phyloP scores from a whole-genome alignment of 2,113 vertebrate genomes.

The Dascyllus trimaculatus region DNA sequence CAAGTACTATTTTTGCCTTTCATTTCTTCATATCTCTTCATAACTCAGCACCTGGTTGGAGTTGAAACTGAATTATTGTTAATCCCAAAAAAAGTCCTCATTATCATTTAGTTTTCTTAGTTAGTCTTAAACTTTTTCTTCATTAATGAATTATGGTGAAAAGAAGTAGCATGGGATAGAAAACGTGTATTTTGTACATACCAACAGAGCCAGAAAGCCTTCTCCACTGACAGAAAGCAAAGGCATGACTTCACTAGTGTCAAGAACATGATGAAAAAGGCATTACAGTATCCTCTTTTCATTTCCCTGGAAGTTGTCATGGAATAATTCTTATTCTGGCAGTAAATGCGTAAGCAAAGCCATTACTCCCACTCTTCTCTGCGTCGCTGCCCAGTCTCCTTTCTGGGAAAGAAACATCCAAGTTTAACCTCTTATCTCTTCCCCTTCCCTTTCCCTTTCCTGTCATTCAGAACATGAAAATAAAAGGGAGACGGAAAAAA shows the following conservation, averaged over 20 bases:
- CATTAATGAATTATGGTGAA: too few species aligned
- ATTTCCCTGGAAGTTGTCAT: conserved; percentile 70
- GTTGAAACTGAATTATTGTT: too few species aligned
- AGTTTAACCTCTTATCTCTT: conserved; percentile 76
- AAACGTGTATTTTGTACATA: neutral
- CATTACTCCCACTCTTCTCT: conserved; percentile 67
- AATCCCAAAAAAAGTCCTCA: too few species aligned
- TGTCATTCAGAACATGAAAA: conserved; percentile 78
- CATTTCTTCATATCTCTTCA: too few species aligned
- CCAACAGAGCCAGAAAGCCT: neutral
- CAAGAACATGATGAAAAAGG: conserved; percentile 53
- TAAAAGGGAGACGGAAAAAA: conserved; percentile 33
- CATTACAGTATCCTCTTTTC: conserved; percentile 56
- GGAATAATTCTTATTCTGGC: conserved; percentile 74
- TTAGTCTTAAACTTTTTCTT: too few species aligned
- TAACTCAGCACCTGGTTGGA: too few species aligned
- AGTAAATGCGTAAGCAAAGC: conserved; percentile 72
- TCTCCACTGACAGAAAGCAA: neutral
- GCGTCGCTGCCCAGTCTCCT: conserved; percentile 57
- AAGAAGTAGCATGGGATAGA: too few species aligned
- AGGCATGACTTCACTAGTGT: conserved; percentile 34
- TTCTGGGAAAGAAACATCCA: conserved; percentile 68
- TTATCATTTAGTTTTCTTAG: neutral
- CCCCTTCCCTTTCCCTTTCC: conserved; percentile 79
- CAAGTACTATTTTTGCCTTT: too few species aligned